Evolutionary conservation across 2,113 vertebrate genomes (phyloP).

Genomic region (Glaucidium brasilianum): DNA sequence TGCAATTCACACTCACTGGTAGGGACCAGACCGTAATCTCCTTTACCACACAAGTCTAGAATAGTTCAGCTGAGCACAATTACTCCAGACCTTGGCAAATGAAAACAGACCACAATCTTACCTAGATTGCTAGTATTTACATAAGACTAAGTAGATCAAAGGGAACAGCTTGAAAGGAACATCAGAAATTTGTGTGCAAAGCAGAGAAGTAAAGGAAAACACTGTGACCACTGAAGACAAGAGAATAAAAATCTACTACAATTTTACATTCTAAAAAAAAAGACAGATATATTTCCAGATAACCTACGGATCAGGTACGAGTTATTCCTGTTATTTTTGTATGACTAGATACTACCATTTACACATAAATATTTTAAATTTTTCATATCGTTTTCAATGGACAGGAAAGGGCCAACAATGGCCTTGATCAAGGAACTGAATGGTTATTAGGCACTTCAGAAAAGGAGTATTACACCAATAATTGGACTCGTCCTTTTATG

Average conservation of each 20-base stretch:
- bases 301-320: background rate
- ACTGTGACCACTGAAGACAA: background rate
- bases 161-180: background rate
- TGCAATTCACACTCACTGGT: background rate
- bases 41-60: background rate
- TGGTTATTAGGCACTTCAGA: background rate
- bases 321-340: background rate
- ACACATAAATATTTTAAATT: background rate
- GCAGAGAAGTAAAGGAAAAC: background rate
- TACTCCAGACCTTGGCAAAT: background rate
- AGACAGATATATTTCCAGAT: background rate
- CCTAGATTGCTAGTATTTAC: background rate
- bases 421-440: background rate
- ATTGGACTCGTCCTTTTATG: background rate
- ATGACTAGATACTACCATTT: background rate
- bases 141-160: background rate
- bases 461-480: background rate
- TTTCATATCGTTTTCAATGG: background rate
- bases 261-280: background rate
- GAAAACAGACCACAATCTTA: background rate
- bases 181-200: background rate
- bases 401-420: background rate
- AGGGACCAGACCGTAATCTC: background rate
- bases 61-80: background rate
- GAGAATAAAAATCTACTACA: background rate